Evolutionary conservation across 1,140 invertebrate genomes (phyloP).

Genomic region (Drosophila pachea): DNA sequence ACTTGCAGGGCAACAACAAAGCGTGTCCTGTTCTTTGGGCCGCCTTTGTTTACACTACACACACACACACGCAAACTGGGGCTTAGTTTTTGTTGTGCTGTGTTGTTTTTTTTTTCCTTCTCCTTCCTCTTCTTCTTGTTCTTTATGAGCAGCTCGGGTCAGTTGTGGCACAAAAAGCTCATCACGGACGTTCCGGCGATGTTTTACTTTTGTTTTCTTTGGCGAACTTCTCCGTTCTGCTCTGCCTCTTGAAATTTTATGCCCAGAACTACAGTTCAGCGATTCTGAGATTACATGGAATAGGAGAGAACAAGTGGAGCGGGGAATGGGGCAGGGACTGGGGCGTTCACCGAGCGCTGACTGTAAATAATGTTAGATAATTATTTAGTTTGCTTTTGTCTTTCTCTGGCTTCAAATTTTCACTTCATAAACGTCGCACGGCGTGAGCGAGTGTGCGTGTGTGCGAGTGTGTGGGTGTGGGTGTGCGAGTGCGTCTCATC

Average conservation of each 20-base stretch:
- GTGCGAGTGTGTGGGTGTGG: slow-evolving; percentile 27
- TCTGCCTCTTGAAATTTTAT: slow-evolving; percentile 68
- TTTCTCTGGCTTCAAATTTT: slow-evolving; percentile 49
- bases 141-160: slow-evolving; percentile 10
- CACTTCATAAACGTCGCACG: slow-evolving; percentile 42
- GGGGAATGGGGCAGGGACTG: neutral
- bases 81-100: slow-evolving; percentile 1
- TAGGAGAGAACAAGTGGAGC: neutral
- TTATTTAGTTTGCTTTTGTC: slow-evolving; percentile 66
- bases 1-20: slow-evolving; percentile 50
- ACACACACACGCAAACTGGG: slow-evolving; percentile 7
- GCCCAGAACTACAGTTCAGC: slow-evolving; percentile 71
- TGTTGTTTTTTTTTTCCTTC: slow-evolving; percentile 15
- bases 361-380: slow-evolving; percentile 76
- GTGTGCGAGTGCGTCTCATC: slow-evolving; percentile 25
- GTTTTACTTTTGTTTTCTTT: slow-evolving; percentile 10
- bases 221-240: neutral
- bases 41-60: slow-evolving; percentile 59
- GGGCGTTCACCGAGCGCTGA: slow-evolving; percentile 57
- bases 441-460: too few relatives aligned
- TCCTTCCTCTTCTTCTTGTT: neutral
- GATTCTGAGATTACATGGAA: slow-evolving; percentile 64
- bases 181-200: slow-evolving; percentile 22
- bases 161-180: slow-evolving; percentile 21
- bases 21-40: slow-evolving; percentile 48